Base-by-base conservation (phyloP, 2,797 vertebrate genomes). In the Anas bahamensis region DNA sequence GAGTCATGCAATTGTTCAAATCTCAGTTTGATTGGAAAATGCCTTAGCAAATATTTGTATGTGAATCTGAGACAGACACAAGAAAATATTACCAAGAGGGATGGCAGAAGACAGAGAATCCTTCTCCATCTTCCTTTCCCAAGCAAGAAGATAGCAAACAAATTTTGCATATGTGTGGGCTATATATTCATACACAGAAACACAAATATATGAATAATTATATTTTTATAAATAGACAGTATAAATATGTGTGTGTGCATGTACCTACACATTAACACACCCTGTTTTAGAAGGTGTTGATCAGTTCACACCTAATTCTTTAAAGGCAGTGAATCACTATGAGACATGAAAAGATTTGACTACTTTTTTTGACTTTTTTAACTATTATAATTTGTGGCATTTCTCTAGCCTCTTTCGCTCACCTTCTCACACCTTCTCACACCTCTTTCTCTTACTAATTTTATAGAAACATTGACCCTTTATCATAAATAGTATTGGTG, bases 341-440 rank as follows among this genome's bases (percentile, higher is more conserved):
- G 12, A 56, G 12, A 61, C 29, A 65, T 78, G 13, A 90, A 86
- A 61, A 86, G 10, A 35, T 88, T 86, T 69, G 26, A 33, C 41
- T 64, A 44, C n/a, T 9, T 7, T 55, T 65, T 65, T 76, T 65
- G 6, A 55, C 18, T 28, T 53, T 73, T 93, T 66, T 71, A 17
- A 46, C 13, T 3, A 28, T 66, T 87, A 52, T 14, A 63, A 78
- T 74, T 94, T 91, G 77, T 17, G 48, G 4, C 12, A 35, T 87
- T 85, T 90, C n/a, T 71, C 23, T 65, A 74, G 37, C 18, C 28
- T 89, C 52, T 86, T 73, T 76, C 66, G 83, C 79, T 83, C 65
- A 89, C 42, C 33, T 93, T 78, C 50, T 90, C 46, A 93, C 61
- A 83, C 82, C 55, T 87, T 89, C 59, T 74, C 46, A 77, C 39